phyloP scores from a whole-genome alignment of 2,113 vertebrate species.

The Chauna torquata region DNA sequence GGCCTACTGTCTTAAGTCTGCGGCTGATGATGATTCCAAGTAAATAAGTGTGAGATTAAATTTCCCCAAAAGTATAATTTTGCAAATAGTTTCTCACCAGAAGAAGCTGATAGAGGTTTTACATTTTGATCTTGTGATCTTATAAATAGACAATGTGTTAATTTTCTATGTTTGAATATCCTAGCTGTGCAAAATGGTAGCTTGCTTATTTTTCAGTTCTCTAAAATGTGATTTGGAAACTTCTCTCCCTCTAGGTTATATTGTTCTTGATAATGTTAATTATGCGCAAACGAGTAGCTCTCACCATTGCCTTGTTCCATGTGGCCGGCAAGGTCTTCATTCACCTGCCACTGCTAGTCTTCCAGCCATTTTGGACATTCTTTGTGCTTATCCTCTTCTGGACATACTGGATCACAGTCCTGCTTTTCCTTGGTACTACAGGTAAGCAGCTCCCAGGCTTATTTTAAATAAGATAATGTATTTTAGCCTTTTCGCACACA shows the following conservation, averaged over 20 bases:
- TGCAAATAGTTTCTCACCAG: neutral
- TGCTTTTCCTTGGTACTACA: constrained; percentile 94
- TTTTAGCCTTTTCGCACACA: neutral
- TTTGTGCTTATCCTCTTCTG: constrained; percentile 92
- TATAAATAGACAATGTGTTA: neutral
- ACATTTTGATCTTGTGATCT: neutral
- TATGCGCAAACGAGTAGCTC: constrained; percentile 94
- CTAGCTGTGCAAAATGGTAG: neutral
- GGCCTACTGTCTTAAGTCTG: neutral
- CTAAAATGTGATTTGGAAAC: neutral
- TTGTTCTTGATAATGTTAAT: constrained; percentile 93
- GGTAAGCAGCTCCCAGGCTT: constrained; percentile 73
- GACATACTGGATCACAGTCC: constrained; percentile 92
- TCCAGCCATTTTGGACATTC: constrained; percentile 97
- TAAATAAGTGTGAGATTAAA: neutral
- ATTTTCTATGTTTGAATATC: neutral
- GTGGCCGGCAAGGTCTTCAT: constrained; percentile 98
- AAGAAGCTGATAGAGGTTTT: neutral
- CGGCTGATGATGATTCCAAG: neutral
- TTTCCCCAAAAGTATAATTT: neutral
- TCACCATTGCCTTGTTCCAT: constrained; percentile 96
- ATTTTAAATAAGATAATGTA: neutral
- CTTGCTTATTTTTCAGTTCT: neutral
- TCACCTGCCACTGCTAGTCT: constrained; percentile 91
- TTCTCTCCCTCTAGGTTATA: constrained; percentile 79